Percentiles rank a stretch among this genome's conserved stretches.
Conservation (phyloP, 1,140 invertebrate genomes). For the Sogatella furcifera region DNA sequence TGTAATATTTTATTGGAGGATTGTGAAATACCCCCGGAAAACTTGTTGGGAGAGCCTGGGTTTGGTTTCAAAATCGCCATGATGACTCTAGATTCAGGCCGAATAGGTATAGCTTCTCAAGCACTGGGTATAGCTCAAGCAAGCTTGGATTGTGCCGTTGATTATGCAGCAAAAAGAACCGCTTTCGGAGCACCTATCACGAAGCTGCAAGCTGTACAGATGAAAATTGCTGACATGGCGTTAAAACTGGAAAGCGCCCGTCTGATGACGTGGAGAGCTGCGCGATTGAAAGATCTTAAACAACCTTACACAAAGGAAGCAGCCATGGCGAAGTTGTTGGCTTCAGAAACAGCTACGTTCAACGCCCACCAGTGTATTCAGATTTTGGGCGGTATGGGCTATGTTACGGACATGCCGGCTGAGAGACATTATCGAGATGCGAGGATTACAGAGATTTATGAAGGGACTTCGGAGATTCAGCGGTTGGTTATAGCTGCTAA, state of each 20-base stretch:
- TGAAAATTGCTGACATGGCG: constrained; percentile 87
- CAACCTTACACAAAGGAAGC: constrained; percentile 84
- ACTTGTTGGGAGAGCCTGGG: constrained; percentile 45
- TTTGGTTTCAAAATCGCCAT: constrained; percentile 79
- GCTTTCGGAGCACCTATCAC: constrained; percentile 81
- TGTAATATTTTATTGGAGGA: constrained; percentile 90
- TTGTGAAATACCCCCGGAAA: constrained; percentile 67
- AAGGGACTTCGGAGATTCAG: constrained; percentile 94
- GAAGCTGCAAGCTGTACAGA: constrained; percentile 79
- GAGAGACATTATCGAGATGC: constrained; percentile 88
- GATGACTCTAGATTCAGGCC: constrained; percentile 65
- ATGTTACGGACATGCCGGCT: constrained; percentile 91
- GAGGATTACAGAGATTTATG: constrained; percentile 84
- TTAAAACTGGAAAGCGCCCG: constrained; percentile 68
- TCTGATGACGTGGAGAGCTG: constrained; percentile 82
- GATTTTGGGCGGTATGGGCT: constrained; percentile 89
- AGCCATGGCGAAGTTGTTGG: constrained; percentile 92
- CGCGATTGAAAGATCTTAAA: constrained; percentile 75
- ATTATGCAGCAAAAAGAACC: constrained; percentile 79
- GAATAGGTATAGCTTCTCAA: constrained; percentile 87
- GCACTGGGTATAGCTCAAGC: constrained; percentile 88
- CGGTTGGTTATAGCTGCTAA: constrained; percentile 84
- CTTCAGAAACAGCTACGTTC: constrained; percentile 88
- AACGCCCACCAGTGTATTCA: constrained; percentile 81
- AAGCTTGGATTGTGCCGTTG: constrained; percentile 80